These are phyloP conservation scores for Schlechtendalia chinensis DNA, from an alignment of 1,140 invertebrate species.

Conservation along the genomic window DNA sequence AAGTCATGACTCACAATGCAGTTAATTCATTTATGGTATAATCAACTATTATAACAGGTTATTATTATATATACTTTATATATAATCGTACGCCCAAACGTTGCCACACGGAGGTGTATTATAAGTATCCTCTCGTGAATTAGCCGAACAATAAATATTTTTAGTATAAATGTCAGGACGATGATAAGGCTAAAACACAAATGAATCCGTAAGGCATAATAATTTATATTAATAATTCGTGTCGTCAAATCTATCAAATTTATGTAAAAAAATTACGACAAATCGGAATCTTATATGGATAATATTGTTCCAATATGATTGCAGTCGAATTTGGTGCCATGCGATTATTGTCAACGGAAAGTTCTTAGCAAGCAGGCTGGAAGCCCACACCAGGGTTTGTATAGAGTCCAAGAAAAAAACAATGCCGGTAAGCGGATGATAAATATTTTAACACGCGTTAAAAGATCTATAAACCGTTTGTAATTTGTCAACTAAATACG, in stretches of 20 bases:
- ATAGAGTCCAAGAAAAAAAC: slow-evolving; percentile 54
- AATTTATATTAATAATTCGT: not conserved
- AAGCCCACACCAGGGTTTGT: slow-evolving; percentile 51
- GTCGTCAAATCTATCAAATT: not conserved
- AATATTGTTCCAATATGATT: slow-evolving; percentile 49
- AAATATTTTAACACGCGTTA: not conserved
- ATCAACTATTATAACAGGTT: slow-evolving; percentile 28
- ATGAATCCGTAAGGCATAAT: not conserved
- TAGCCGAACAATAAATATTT: slow-evolving; percentile 4
- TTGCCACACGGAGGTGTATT: slow-evolving; percentile 35
- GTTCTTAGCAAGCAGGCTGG: slow-evolving; percentile 51
- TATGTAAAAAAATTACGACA: not conserved
- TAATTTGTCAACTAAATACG: not conserved
- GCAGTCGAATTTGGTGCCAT: slow-evolving; percentile 55
- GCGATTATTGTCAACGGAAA: slow-evolving; percentile 51
- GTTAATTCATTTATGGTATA: slow-evolving; percentile 42
- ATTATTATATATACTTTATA: not conserved
- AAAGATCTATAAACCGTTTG: not conserved
- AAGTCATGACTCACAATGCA: slow-evolving; percentile 34
- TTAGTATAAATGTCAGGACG: not conserved
- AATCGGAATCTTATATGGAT: not conserved
- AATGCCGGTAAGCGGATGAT: not conserved
- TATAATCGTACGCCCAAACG: slow-evolving; percentile 23
- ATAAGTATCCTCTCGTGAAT: not conserved
- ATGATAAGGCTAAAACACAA: not conserved